Evolutionary conservation across 37 sponge, comb jelly and placozoan genomes (phyloP), one percentile per base, ranked within the genome.

Genomic region (Spongilla lacustris): DNA sequence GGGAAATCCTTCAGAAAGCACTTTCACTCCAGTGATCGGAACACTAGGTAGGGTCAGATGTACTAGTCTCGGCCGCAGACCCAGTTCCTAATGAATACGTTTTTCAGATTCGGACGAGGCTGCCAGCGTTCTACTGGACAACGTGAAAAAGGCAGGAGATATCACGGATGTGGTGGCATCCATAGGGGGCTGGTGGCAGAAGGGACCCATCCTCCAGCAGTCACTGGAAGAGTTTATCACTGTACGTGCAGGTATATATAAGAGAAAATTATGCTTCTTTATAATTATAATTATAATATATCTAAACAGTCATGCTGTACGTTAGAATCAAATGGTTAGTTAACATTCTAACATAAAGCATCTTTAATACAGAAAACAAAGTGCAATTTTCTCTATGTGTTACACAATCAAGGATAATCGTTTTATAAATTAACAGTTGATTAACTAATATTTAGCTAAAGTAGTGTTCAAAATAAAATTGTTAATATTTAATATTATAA

Each of bases 101-200:
- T 26, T 32, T 58, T 14, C 66, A 83, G 83, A 30, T 22, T 73
- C 71, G 22, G 31, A 83, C 32, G 46, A 73, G 23, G 83, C 83
- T 73, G 83, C 74, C 2, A 67, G n/a, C n/a, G n/a, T 73, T 5
- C 66, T 83, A 23, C 24, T 26, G 33, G 49, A 71, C 23, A 28
- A 31, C 24, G 33, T 83, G 0, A 36, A 31, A 14, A 83, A 83
- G 32, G 74, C 34, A 11, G 83, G 83, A 21, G 41, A 23, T 0
- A 48, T 73, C 27, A 83, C 83, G 0, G 83, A 83, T 41, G 74
- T 83, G 31, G 83, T 83, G 26, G 50, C 83, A 34, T 36, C 58
- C 13, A 73, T 83, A 11, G 83, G 83, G 17, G 38, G 10, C 10
- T 69, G 19, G 17, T 73, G 67, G 29, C 24, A 14, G 74, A 73